A percentile compares a stretch with the other conserved stretches of the same genome.
phyloP scores from a whole-genome alignment of 2,113 vertebrate species.

The Pongo pygmaeus region DNA sequence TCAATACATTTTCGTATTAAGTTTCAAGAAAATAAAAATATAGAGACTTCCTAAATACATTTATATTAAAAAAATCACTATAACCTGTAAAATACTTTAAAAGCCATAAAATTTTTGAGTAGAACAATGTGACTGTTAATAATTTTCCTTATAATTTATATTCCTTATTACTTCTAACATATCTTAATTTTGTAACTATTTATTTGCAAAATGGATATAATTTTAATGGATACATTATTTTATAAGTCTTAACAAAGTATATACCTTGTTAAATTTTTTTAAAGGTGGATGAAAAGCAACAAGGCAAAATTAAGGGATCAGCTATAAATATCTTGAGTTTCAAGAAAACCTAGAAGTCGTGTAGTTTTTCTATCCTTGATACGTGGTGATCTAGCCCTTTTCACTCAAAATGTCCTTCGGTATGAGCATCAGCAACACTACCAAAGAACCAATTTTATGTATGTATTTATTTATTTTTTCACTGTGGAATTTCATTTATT shows the following conservation, averaged over 20 bases:
- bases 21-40: neutral
- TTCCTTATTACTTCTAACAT: neutral
- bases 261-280: neutral
- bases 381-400: neutral
- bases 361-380: neutral
- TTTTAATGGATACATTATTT: neutral
- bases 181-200: neutral
- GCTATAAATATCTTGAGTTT: neutral
- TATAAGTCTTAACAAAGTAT: neutral
- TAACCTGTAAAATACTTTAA: neutral
- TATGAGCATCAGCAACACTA: neutral
- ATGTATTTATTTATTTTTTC: neutral
- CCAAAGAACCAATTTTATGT: neutral
- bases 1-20: neutral
- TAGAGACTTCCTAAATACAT: neutral
- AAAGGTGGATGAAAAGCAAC: neutral
- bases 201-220: neutral
- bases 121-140: neutral
- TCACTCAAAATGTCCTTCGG: neutral
- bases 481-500: conserved; percentile 57
- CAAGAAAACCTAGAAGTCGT: neutral
- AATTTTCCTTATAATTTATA: neutral
- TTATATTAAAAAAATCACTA: neutral
- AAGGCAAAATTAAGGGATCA: neutral
- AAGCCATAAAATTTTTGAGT: neutral